These are phyloP conservation scores for Aleiodes alternator DNA, from an alignment of 2,888 invertebrate genomes.

Conservation along the genomic window DNA sequence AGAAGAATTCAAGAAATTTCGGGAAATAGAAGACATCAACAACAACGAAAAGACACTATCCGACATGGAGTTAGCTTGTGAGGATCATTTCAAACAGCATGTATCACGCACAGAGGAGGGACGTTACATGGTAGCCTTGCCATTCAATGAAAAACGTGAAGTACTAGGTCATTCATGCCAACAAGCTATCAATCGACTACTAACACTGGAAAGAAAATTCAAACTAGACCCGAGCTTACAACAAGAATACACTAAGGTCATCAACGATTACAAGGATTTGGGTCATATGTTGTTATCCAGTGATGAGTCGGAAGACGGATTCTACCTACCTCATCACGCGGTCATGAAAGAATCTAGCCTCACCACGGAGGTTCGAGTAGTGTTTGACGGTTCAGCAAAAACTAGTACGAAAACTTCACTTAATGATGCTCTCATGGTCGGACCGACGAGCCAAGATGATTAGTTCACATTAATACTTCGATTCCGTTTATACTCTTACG, in stretches of 20 bases:
- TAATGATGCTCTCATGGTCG: conserved; percentile 59
- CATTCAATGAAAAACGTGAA: conserved; percentile 41
- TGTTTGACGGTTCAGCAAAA: conserved; percentile 63
- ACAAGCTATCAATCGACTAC: conserved; percentile 42
- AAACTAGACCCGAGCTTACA: conserved; percentile 40
- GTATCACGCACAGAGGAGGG: conserved; percentile 6
- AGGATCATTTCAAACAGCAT: conserved; percentile 43
- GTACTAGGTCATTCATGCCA: conserved; percentile 40
- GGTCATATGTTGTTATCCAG: conserved; percentile 49
- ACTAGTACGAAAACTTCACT: conserved; percentile 55
- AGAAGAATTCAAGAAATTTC: conserved; percentile 48
- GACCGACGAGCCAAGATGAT: conserved; percentile 59
- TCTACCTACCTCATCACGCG: conserved; percentile 64
- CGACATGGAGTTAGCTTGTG: conserved; percentile 37
- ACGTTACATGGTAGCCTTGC: conserved; percentile 46
- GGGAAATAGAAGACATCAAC: conserved; percentile 53
- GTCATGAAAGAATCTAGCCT: conserved; percentile 57
- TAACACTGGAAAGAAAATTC: conserved; percentile 42
- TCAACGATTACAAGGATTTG: conserved; percentile 51
- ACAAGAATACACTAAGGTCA: conserved; percentile 36
- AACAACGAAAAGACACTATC: conserved; percentile 4
- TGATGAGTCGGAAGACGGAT: conserved; percentile 29
- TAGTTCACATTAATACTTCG: conserved; percentile 55
- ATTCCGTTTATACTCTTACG: conserved; percentile 55
- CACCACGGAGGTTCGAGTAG: conserved; percentile 61